Percentiles rank a stretch among this genome's conserved stretches.
Evolutionary conservation across 2,888 invertebrate species (phyloP).

Genomic region (Noctua comes): DNA sequence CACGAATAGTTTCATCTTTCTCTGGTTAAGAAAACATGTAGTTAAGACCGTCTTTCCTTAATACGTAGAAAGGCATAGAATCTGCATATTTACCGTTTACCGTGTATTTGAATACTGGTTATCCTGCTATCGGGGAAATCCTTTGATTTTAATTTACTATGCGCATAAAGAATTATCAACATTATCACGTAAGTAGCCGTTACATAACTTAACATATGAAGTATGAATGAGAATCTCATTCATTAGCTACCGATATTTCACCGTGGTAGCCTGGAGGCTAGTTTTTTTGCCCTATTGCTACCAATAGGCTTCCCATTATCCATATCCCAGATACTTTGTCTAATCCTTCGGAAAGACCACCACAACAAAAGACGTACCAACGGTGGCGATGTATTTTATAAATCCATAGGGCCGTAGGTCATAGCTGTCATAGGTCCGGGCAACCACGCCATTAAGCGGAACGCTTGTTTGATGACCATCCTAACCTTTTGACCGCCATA

Average conservation of each 20-base stretch:
- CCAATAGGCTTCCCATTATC: background rate
- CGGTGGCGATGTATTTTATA: background rate
- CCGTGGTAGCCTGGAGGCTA: background rate
- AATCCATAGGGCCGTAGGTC: background rate
- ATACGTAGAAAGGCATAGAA: background rate
- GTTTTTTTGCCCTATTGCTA: background rate
- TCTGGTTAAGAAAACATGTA: conserved; percentile 13
- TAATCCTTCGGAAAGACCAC: background rate
- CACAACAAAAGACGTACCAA: background rate
- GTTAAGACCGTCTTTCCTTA: conserved; percentile 35
- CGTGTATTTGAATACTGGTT: conserved; percentile 22
- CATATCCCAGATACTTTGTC: background rate
- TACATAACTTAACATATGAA: background rate
- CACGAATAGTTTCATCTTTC: conserved; percentile 32
- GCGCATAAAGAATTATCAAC: conserved; percentile 23
- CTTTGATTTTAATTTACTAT: conserved; percentile 22
- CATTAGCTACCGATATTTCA: background rate
- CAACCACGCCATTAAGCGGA: background rate
- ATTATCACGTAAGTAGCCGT: conserved; percentile 7
- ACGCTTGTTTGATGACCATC: too few species aligned
- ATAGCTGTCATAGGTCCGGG: background rate
- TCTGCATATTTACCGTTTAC: conserved; percentile 16
- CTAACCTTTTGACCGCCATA: too few species aligned
- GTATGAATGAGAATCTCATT: conserved; percentile 4
- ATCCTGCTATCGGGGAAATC: conserved; percentile 57